Evolutionary conservation across 2,888 invertebrate genomes (phyloP).

Genomic region (Acleris cristana): DNA sequence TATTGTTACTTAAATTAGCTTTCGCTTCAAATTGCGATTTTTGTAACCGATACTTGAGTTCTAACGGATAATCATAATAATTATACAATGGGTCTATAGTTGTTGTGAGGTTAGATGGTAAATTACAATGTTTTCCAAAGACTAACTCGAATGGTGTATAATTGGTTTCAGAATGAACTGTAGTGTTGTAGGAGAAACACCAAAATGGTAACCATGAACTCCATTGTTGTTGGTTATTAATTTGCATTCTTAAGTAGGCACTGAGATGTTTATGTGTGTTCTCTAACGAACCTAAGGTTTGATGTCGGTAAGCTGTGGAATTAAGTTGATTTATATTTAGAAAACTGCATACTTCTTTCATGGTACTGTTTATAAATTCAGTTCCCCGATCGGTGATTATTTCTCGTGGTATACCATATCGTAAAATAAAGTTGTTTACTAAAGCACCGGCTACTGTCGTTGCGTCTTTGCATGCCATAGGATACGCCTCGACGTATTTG

Average conservation of each 20-base stretch:
- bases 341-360: slow-evolving; percentile 3
- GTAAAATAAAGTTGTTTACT: slow-evolving; percentile 11
- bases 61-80: too few relatives aligned
- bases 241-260: slow-evolving; percentile 7
- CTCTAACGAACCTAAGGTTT: slow-evolving; percentile 2
- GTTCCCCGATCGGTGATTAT: slow-evolving; percentile 17
- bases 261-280: slow-evolving; percentile 11
- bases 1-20: too few relatives aligned
- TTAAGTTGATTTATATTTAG: slow-evolving; percentile 1
- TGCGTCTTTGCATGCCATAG: not conserved
- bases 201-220: slow-evolving; percentile 40
- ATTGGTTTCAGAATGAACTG: slow-evolving; percentile 39
- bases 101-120: slow-evolving; percentile 36
- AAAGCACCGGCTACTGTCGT: not conserved
- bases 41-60: too few relatives aligned
- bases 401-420: slow-evolving; percentile 8
- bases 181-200: slow-evolving; percentile 42
- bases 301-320: slow-evolving; percentile 5
- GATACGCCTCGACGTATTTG: slow-evolving; percentile 6
- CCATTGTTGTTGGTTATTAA: too few relatives aligned
- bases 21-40: too few relatives aligned
- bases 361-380: not conserved
- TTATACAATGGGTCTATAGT: too few relatives aligned
- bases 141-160: slow-evolving; percentile 41
- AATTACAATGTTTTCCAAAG: slow-evolving; percentile 40